A percentile compares a stretch with the other conserved stretches of the same genome.
Conservation (phyloP, 2,113 vertebrate species). For the Ptilonorhynchus violaceus region DNA sequence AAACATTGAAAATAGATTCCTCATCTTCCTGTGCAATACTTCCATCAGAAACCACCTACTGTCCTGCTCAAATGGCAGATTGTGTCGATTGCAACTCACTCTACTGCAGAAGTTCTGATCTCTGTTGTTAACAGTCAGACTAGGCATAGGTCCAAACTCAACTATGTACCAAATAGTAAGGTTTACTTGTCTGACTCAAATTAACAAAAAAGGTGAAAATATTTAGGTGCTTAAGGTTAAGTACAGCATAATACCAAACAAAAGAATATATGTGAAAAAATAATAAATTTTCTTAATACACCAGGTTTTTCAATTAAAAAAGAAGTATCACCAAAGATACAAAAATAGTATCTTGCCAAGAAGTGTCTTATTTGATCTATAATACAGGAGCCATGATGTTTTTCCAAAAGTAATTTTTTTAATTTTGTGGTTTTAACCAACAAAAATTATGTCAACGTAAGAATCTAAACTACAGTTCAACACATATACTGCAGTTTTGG, state of each 20-base stretch:
- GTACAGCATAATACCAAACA: background rate
- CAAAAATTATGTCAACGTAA: background rate
- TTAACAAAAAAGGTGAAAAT: background rate
- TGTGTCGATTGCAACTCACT: background rate
- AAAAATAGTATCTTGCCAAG: background rate
- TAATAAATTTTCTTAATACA: background rate
- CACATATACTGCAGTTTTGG: background rate
- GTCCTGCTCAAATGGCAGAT: background rate
- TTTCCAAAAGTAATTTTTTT: background rate
- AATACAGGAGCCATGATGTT: background rate
- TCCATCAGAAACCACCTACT: background rate
- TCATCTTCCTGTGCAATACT: background rate
- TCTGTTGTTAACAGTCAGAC: background rate
- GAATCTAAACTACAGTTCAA: background rate
- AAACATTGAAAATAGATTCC: background rate
- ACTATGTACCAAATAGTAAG: background rate
- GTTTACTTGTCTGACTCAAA: background rate
- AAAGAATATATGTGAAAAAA: background rate
- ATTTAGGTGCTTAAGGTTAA: background rate
- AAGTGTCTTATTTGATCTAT: background rate
- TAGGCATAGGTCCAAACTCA: background rate
- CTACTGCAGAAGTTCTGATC: background rate
- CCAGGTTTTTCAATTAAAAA: background rate
- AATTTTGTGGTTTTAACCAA: background rate
- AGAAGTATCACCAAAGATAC: background rate